phyloP scores from a whole-genome alignment of 35 echinoderm and acorn worm genomes.

The Lytechinus variegatus region DNA sequence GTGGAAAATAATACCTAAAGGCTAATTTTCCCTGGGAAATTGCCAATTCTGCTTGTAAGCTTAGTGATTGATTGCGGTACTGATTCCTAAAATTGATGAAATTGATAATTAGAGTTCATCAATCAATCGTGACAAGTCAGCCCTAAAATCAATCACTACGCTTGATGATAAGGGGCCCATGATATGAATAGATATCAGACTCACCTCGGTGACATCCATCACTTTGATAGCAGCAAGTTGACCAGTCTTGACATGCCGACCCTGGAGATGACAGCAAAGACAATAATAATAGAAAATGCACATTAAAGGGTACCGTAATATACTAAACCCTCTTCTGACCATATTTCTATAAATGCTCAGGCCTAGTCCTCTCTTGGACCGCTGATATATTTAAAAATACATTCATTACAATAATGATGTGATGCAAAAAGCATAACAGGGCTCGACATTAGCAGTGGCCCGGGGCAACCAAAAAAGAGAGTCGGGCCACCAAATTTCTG shows the following conservation, averaged over 20 bases:
- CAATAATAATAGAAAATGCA: slow-evolving; percentile 6
- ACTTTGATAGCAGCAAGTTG: slow-evolving; percentile 99
- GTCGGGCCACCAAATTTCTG: too few species aligned
- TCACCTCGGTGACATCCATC: slow-evolving; percentile 99
- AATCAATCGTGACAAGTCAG: too few species aligned
- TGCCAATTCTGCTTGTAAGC: too few species aligned
- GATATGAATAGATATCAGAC: neutral
- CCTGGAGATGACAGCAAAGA: slow-evolving; percentile 70
- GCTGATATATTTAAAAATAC: neutral
- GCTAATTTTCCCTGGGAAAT: too few species aligned
- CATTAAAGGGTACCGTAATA: neutral
- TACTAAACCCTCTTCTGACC: neutral
- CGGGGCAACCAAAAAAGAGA: too few species aligned
- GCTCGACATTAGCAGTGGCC: too few species aligned
- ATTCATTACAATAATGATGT: neutral
- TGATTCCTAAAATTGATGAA: too few species aligned
- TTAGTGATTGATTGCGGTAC: too few species aligned
- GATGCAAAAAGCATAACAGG: neutral
- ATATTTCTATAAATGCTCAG: neutral
- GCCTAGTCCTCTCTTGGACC: neutral
- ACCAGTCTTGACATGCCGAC: slow-evolving; percentile 99
- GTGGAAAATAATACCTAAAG: too few species aligned
- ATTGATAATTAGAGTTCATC: too few species aligned
- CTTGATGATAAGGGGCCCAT: neutral
- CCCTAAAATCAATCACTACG: too few species aligned